Evolutionary conservation across 1,140 invertebrate genomes (phyloP).

Genomic region (Eupristina koningsbergeri): DNA sequence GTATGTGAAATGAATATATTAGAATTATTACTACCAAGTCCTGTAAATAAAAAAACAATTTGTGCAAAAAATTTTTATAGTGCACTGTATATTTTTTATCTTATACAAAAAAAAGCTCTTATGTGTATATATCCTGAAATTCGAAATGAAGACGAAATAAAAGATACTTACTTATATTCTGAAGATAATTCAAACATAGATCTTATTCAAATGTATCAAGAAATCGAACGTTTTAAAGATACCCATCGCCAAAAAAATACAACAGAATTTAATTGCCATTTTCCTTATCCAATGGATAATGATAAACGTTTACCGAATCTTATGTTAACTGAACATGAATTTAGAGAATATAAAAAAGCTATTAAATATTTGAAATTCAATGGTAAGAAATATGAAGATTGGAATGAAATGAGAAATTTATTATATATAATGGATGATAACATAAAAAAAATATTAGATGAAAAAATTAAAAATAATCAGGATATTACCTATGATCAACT

Average conservation of each 20-base stretch:
- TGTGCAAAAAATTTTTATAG: slow-evolving; percentile 55
- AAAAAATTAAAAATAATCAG: slow-evolving; percentile 37
- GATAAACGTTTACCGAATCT: slow-evolving; percentile 58
- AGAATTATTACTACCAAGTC: slow-evolving; percentile 46
- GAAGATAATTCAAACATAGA: slow-evolving; percentile 52
- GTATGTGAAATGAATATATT: slow-evolving; percentile 63
- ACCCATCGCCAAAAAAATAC: slow-evolving; percentile 44
- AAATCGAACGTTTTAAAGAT: slow-evolving; percentile 66
- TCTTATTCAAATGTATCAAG: slow-evolving; percentile 59
- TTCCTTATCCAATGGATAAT: slow-evolving; percentile 61
- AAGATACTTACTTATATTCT: slow-evolving; percentile 60
- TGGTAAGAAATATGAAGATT: slow-evolving; percentile 48
- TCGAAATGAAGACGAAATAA: slow-evolving; percentile 61
- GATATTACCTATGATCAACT: slow-evolving; percentile 41
- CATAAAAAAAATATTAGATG: slow-evolving; percentile 38
- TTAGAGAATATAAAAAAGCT: slow-evolving; percentile 58
- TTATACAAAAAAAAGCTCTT: slow-evolving; percentile 63
- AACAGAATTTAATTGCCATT: slow-evolving; percentile 56
- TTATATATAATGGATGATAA: slow-evolving; percentile 45
- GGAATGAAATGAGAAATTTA: slow-evolving; percentile 49
- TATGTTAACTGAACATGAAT: slow-evolving; percentile 59
- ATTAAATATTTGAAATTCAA: slow-evolving; percentile 57
- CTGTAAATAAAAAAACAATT: slow-evolving; percentile 52
- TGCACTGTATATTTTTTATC: slow-evolving; percentile 58
- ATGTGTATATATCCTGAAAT: slow-evolving; percentile 66